Percentiles rank a stretch among this genome's conserved stretches.
Conservation (phyloP, 2,888 invertebrate species). For the Pegoplata infirma region DNA sequence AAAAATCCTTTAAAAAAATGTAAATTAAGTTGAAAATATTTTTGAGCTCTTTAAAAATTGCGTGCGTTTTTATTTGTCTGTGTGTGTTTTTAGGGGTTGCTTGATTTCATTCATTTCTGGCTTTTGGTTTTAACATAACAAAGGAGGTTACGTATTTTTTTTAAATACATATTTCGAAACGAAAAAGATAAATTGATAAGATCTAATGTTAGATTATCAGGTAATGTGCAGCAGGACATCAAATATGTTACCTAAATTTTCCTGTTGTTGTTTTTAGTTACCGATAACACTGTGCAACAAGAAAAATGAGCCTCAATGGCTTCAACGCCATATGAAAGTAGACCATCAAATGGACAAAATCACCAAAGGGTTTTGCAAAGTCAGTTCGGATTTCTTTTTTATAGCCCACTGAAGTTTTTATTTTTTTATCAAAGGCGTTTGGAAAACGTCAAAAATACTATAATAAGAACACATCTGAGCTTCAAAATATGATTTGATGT, state of each 20-base stretch:
- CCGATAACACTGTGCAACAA: too few species aligned
- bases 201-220: slow-evolving; percentile 57
- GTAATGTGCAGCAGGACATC: slow-evolving; percentile 57
- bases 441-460: too few species aligned
- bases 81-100: slow-evolving; percentile 13
- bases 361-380: too few species aligned
- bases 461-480: too few species aligned
- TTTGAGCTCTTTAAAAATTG: not conserved
- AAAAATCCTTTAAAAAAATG: slow-evolving; percentile 61
- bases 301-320: too few species aligned
- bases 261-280: slow-evolving; percentile 7
- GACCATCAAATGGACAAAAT: too few species aligned
- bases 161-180: not conserved
- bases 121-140: slow-evolving; percentile 53
- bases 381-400: too few species aligned
- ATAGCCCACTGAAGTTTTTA: too few species aligned
- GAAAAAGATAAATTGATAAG: slow-evolving; percentile 54
- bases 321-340: too few species aligned
- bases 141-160: slow-evolving; percentile 41
- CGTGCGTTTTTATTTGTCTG: not conserved
- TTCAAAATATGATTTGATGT: too few species aligned
- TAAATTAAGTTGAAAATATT: slow-evolving; percentile 52
- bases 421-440: too few species aligned
- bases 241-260: slow-evolving; percentile 15
- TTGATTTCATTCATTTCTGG: slow-evolving; percentile 20